Base-by-base conservation (phyloP, 2,797 vertebrate genomes). In the Brotula barbata region DNA sequence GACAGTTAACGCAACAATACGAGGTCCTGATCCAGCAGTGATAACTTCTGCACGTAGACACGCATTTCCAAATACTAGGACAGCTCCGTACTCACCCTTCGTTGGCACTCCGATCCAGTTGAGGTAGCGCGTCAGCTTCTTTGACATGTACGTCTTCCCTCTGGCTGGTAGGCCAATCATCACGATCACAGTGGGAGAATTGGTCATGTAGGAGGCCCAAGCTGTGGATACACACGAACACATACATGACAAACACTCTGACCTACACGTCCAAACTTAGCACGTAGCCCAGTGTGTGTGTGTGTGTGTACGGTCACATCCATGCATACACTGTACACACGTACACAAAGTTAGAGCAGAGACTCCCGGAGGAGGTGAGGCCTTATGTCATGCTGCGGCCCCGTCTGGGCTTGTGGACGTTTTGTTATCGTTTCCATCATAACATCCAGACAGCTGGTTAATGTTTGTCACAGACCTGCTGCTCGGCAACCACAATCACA, bases 51-150 rank as follows among this genome's bases (percentile, higher is more conserved):
- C n/a, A n/a, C n/a, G n/a, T n/a, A n/a, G n/a, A n/a, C n/a, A n/a
- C n/a, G n/a, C n/a, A n/a, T n/a, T n/a, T n/a, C n/a, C n/a, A n/a
- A n/a, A n/a, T 7, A 36, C 23, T 25, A 36, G 6, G 34, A 0
- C 7, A n/a, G 33, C 21, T 39, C 19, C 19, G 33, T 58, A 77
- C 90, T 5, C 70, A 98, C 97, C 97, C 91, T 95, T 97, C 7
- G 96, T 98, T 68, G 96, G 96, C 59, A 98, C 96, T 50, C 97
- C 96, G n/a, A 98, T 97, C 97, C 96, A 99, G 90, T 98, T 99
- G 88, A 98, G 96, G 90, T 98, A 98, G 62, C 96, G 96, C 0
- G 97, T 99, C 77, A 99, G 91, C 84, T 99, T 99, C 90, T 99
- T 99, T 55, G 97, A 96, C 87, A 98, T 94, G 31, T 99, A 99